Base-by-base conservation (phyloP, 1,140 invertebrate genomes). In the Scylla paramamosain region DNA sequence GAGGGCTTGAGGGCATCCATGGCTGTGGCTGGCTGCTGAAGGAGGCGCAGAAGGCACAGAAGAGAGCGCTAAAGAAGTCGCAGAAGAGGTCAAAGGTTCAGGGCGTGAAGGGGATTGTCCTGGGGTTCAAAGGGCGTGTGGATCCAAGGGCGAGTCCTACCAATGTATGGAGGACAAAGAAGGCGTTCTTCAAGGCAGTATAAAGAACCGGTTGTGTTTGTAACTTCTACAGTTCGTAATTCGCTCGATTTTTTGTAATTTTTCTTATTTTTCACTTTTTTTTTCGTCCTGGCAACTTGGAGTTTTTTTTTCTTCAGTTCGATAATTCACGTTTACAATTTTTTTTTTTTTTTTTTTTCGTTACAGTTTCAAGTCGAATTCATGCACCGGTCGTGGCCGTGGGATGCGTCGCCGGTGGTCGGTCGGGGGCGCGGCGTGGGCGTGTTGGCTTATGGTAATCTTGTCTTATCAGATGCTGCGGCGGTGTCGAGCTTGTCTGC, bases 1-100 rank as follows among this genome's bases (percentile, higher is more conserved):
- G 92, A 93, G 45, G 92, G 29, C 28, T n/a, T 93, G 25, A 84
- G 39, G 83, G 39, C 52, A 8, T 93, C 84, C 92, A 93, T 93
- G 59, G 52, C 12, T 48, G 12, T n/a, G 8, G 16, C n/a, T 2
- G 16, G 67, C 0, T n/a, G 67, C 52, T 77, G 67, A n/a, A 12
- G 67, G 67, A 77, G 20, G 25, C 20, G 25, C 20, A 7, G 67
- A 2, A n/a, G 67, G 67, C 3, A 20, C n/a, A n/a, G 6, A 20
- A 25, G 59, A 3, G 20, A 10, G 59, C 20, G 10, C 20, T 67
- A 16, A 52, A 14, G 48, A 52, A 59, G 20, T 59, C 10, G 12
- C 10, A 16, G 20, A 20, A 59, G 52, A 59, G 12, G 52, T 59
- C 10, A 59, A 20, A 4, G 2, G 2, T 59, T 12, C 10, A 59